A percentile compares a stretch with the other conserved stretches of the same genome.
Conservation (phyloP, 2,888 invertebrate genomes). For the Tanypteryx hageni region DNA sequence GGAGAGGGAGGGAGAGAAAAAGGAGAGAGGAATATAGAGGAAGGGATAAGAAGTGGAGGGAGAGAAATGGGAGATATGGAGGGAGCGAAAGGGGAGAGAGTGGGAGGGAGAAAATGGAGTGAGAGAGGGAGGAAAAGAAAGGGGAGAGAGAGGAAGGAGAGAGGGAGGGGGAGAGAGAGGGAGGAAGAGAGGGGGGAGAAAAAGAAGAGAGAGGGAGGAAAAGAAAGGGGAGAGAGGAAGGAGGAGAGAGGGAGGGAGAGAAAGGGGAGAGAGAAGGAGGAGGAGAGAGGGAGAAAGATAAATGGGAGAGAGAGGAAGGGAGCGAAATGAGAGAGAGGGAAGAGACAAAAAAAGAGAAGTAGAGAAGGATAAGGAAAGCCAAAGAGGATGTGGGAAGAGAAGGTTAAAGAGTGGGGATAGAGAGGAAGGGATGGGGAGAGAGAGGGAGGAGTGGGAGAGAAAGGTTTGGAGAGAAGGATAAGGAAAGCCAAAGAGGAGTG, state of each 20-base stretch:
- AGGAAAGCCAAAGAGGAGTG: background rate
- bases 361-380: background rate
- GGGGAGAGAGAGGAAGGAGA: no score
- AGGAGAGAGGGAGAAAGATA: background rate
- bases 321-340: background rate
- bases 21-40: no score
- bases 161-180: no score
- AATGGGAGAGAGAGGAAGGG: no score
- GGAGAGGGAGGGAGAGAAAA: no score
- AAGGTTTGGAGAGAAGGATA: background rate
- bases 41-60: no score
- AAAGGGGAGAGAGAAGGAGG: background rate
- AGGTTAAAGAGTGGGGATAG: background rate
- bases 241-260: background rate
- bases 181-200: background rate
- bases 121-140: no score
- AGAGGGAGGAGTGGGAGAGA: background rate
- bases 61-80: no score
- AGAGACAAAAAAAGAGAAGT: background rate
- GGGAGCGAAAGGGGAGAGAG: no score
- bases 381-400: background rate
- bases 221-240: background rate
- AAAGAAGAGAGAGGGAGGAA: background rate
- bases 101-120: no score
- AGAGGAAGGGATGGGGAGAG: background rate